Percentiles rank a stretch among this genome's conserved stretches.
Conservation (phyloP, 92 coral and sea anemone species). For the Porites evermanni region DNA sequence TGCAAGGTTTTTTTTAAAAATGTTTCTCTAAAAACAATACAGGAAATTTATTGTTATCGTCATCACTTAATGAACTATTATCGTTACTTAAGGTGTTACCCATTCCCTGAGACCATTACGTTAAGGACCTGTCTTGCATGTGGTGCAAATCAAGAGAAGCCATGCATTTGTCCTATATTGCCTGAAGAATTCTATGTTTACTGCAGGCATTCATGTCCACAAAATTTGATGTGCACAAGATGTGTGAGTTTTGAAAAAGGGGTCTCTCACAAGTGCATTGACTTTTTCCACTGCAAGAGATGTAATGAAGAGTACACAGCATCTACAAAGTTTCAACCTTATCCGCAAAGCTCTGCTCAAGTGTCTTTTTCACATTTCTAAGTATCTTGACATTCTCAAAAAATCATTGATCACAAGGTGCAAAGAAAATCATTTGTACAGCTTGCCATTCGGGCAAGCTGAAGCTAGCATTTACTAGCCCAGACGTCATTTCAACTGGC, state of each 20-base stretch:
- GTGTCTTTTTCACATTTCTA: too few relatives aligned
- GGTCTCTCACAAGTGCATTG: not conserved
- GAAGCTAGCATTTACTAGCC: too few relatives aligned
- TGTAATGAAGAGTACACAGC: slow-evolving; percentile 3
- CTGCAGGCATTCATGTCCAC: slow-evolving; percentile 5
- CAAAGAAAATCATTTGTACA: too few relatives aligned
- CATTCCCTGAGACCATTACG: not conserved
- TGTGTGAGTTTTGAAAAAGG: not conserved
- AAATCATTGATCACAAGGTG: too few relatives aligned
- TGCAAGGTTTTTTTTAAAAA: not conserved
- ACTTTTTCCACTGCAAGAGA: slow-evolving; percentile 18
- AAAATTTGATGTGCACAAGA: not conserved
- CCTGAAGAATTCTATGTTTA: slow-evolving; percentile 16
- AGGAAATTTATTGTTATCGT: not conserved
- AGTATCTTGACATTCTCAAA: too few relatives aligned
- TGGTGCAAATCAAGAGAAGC: not conserved
- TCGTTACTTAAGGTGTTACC: not conserved
- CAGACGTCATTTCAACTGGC: too few relatives aligned
- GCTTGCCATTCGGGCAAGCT: too few relatives aligned
- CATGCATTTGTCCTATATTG: not conserved
- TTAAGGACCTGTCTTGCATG: slow-evolving; percentile 14
- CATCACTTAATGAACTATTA: not conserved
- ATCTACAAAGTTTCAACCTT: slow-evolving; percentile 12
- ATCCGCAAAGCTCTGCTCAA: not conserved
- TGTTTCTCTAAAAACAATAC: not conserved